Percentiles rank a stretch among this genome's conserved stretches.
phyloP scores from a whole-genome alignment of 2,888 invertebrate genomes.

The Fragum fragum region DNA sequence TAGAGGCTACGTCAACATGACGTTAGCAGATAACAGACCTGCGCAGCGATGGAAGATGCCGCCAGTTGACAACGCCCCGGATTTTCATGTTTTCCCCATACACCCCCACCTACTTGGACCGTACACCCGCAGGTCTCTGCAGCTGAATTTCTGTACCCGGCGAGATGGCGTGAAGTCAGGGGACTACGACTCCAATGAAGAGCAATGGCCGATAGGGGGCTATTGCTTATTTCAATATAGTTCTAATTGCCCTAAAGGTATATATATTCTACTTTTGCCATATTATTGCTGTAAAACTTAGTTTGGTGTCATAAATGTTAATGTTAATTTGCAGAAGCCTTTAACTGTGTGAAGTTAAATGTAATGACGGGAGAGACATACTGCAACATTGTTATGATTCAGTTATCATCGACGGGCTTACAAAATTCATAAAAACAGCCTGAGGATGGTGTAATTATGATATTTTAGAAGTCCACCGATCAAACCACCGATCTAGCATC shows the following conservation, averaged over 20 bases:
- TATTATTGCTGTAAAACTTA: too few species aligned
- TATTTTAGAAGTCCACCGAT: too few species aligned
- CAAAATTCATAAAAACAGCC: too few species aligned
- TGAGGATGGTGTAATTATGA: too few species aligned
- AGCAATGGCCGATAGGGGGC: constrained; percentile 48
- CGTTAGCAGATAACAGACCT: constrained; percentile 21
- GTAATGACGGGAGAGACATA: too few species aligned
- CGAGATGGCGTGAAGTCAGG: not conserved
- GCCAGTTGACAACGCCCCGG: not conserved
- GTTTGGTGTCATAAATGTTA: too few species aligned
- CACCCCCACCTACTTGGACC: constrained; percentile 66
- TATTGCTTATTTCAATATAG: constrained; percentile 58
- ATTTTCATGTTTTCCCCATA: constrained; percentile 14
- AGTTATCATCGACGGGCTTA: too few species aligned
- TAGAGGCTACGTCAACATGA: constrained; percentile 57
- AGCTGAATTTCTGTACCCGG: constrained; percentile 63
- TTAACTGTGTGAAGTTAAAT: too few species aligned
- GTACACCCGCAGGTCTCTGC: constrained; percentile 43
- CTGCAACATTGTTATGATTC: too few species aligned
- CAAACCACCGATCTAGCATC: too few species aligned
- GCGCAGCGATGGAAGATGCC: constrained; percentile 54
- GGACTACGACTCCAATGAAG: not conserved
- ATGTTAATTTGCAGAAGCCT: too few species aligned
- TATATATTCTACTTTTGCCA: too few species aligned
- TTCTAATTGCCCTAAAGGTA: constrained; percentile 53